Conservation (phyloP, 2,113 vertebrate genomes). For the Paramormyrops kingsleyae region DNA sequence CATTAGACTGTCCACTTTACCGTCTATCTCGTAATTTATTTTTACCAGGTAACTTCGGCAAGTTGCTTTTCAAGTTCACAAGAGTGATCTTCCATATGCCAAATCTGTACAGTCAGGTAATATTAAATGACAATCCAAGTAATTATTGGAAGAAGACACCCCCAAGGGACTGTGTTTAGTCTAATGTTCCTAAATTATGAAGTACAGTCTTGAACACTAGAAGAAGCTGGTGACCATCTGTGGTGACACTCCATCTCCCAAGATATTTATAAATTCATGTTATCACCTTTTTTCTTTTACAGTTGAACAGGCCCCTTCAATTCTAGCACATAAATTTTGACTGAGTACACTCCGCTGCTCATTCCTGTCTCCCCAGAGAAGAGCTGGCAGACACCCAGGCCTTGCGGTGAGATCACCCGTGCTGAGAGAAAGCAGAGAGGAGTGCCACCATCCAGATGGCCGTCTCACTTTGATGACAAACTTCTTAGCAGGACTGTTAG, state of each 20-base stretch:
- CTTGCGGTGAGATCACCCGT: conserved; percentile 38
- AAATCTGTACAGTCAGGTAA: conserved; percentile 2
- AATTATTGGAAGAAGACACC: not conserved
- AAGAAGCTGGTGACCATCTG: conserved; percentile 25
- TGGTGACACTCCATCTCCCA: conserved; percentile 27
- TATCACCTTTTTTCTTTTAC: conserved; percentile 40
- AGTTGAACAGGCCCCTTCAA: conserved; percentile 37
- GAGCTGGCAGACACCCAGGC: conserved; percentile 42
- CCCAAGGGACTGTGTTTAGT: not conserved
- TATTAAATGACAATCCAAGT: not conserved
- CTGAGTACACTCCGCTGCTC: conserved; percentile 39
- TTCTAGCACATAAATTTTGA: conserved; percentile 46
- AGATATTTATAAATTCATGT: conserved; percentile 46
- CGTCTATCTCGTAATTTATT: not conserved
- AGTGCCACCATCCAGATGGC: conserved; percentile 46
- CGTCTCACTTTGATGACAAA: conserved; percentile 40
- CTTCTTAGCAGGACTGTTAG: conserved; percentile 47
- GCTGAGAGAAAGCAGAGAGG: conserved; percentile 22
- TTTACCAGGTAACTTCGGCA: not conserved
- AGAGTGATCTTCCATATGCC: not conserved
- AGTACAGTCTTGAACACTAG: conserved; percentile 4
- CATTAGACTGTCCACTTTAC: not conserved
- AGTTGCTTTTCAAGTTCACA: not conserved
- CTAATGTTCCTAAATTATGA: conserved; percentile 6
- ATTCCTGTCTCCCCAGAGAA: conserved; percentile 36